Conservation (phyloP, 2,113 vertebrate genomes). For the Malurus elegans region DNA sequence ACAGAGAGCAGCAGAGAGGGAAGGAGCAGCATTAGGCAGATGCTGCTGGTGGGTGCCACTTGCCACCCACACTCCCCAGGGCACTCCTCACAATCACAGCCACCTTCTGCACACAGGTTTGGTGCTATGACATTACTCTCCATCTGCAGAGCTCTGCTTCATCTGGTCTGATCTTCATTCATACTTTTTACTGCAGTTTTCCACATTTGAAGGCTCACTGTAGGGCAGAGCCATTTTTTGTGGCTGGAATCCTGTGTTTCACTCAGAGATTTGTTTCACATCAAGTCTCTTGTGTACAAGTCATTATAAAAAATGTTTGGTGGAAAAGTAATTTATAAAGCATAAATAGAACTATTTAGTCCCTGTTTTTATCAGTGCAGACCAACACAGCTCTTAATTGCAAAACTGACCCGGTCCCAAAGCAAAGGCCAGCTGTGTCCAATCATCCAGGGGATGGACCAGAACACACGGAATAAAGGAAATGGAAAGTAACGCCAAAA, state of each 20-base stretch:
- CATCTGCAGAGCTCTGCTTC: not conserved
- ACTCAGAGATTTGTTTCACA: not conserved
- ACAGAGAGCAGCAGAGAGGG: not conserved
- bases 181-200: not conserved
- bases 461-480: not conserved
- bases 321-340: conserved; percentile 5
- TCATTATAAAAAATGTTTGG: not conserved
- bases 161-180: not conserved
- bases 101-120: not conserved
- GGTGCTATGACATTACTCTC: not conserved
- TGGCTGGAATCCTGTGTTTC: not conserved
- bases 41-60: not conserved
- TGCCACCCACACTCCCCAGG: accelerated
- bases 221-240: not conserved
- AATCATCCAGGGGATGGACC: not conserved
- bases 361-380: not conserved
- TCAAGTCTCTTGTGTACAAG: not conserved
- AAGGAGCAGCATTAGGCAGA: not conserved
- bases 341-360: not conserved
- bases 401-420: conserved; percentile 15
- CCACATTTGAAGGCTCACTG: not conserved
- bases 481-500: conserved; percentile 14
- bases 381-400: conserved; percentile 40
- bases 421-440: conserved; percentile 42
- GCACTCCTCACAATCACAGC: not conserved